Evolutionary conservation across 2,797 vertebrate species (phyloP), one percentile per base, ranked within the genome.

Genomic region (Ibycter americanus): DNA sequence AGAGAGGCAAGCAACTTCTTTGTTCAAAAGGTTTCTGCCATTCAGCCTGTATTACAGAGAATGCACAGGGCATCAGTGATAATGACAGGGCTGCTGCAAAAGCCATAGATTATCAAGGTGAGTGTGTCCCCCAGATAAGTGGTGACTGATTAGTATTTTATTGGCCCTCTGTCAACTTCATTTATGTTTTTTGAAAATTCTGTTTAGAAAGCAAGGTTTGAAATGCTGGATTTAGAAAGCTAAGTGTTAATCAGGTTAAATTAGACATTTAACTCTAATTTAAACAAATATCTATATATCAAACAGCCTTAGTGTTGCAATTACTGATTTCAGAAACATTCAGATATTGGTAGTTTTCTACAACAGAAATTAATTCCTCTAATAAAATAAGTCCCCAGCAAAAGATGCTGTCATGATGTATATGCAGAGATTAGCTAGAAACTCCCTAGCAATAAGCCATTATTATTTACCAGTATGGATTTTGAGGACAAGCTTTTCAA

Each of bases 401-500:
- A 91, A 74, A 70, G 27, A 89, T 76, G 40, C 1, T 89, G 20
- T 22, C 79, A 51, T 61, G 65, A 36, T 49, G 11, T 22, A 22
- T 20, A 12, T 55, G 5, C n/a, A 61, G 72, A 72, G 61, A 86
- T 65, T 74, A 89, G 34, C 38, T 42, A 58, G 62, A 84, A 93
- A 91, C 14, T 93, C 62, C 40, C 26, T 36, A 67, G 70, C 27
- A 93, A 88, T 80, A 89, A 92, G 36, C 32, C 70, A 42, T 81
- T 66, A 58, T 82, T 93, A 92, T 93, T 96, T 92, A 93, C 82
- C 34, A 87, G 65, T 62, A 61, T 44, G 54, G 54, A 91, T 87
- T 90, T 94, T 89, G 66, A 89, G 54, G 65, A 71, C 72, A 94
- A 89, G 72, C 32, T 91, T 94, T 92, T 93, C 65, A 94, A 76